A percentile compares a stretch with the other conserved stretches of the same genome.
These are phyloP conservation scores for Chionoecetes opilio DNA, from an alignment of 1,140 invertebrate species.

Conservation along the genomic window DNA sequence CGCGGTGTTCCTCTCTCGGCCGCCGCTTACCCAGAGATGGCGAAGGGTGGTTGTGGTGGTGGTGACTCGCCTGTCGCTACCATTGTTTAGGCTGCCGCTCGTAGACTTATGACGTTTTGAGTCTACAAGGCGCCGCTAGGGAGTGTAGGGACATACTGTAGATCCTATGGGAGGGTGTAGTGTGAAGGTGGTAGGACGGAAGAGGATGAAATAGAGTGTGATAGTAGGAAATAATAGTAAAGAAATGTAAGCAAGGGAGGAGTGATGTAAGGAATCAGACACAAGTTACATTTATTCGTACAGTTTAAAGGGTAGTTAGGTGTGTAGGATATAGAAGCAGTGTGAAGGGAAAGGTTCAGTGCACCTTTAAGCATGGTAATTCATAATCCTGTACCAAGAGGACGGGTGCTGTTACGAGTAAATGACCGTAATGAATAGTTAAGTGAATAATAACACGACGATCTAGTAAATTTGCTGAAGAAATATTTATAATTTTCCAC, in stretches of 20 bases:
- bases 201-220: background rate
- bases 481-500: background rate
- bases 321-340: too few relatives aligned
- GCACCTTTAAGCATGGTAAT: background rate
- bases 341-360: background rate
- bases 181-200: background rate
- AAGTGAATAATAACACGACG: background rate
- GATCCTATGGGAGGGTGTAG: background rate
- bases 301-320: background rate
- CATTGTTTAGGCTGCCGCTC: background rate
- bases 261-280: background rate
- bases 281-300: background rate
- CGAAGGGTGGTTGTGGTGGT: background rate
- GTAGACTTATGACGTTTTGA: background rate
- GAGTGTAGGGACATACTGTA: background rate
- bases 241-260: background rate
- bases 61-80: background rate
- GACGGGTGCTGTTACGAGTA: background rate
- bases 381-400: background rate
- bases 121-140: background rate
- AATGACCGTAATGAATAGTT: too few relatives aligned
- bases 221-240: background rate
- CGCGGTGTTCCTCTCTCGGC: background rate
- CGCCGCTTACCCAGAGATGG: background rate
- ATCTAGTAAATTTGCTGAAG: background rate